Conservation (phyloP, 2,797 vertebrate genomes). For the Erithacus rubecula region DNA sequence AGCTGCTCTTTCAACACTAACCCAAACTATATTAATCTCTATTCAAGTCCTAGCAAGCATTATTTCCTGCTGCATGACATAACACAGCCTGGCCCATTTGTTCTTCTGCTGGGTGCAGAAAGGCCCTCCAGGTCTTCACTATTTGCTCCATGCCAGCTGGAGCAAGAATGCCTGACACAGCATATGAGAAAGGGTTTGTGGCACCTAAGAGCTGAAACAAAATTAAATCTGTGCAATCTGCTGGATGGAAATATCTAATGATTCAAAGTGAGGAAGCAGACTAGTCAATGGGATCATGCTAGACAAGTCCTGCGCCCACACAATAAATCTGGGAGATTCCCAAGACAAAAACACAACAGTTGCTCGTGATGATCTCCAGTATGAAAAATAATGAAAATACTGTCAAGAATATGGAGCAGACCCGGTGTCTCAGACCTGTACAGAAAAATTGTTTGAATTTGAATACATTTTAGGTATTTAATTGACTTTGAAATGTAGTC, state of each 20-base stretch:
- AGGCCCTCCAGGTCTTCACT: background rate
- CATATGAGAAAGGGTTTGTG: background rate
- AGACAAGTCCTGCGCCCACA: conserved; percentile 25
- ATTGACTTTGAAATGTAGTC: background rate
- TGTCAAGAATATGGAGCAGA: rapidly evolving
- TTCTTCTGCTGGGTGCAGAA: background rate
- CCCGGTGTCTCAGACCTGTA: background rate
- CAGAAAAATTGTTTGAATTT: background rate
- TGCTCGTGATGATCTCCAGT: background rate
- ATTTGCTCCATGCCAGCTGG: background rate
- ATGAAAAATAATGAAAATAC: background rate
- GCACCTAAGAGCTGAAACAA: background rate
- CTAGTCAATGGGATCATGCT: background rate
- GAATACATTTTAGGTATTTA: background rate
- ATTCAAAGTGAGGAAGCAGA: conserved; percentile 60
- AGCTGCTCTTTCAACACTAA: background rate
- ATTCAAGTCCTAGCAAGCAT: conserved; percentile 14
- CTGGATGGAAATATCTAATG: conserved; percentile 3
- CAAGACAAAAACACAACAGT: background rate
- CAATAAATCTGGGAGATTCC: background rate
- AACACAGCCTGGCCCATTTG: rapidly evolving
- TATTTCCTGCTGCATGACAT: conserved; percentile 23
- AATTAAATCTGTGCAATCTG: background rate
- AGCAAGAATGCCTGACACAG: background rate
- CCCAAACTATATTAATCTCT: background rate